These are phyloP conservation scores for Monoplex corrugatus DNA, from an alignment of 2,888 invertebrate genomes.

Conservation along the genomic window DNA sequence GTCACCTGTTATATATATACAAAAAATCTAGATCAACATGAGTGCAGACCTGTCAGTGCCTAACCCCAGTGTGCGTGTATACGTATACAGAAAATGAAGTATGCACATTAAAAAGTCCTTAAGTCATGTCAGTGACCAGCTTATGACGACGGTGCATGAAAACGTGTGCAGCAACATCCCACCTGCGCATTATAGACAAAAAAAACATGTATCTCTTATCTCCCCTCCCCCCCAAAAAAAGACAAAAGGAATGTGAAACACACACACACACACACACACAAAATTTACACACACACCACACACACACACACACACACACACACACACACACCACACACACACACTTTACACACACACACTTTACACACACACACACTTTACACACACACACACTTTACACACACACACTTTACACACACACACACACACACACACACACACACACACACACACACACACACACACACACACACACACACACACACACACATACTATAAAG, in stretches of 20 bases:
- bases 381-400: constrained; percentile 63
- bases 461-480: neutral
- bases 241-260: neutral
- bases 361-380: neutral
- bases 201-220: too few species aligned
- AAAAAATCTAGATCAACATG: neutral
- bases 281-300: neutral
- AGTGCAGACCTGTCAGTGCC: too few species aligned
- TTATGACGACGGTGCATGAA: too few species aligned
- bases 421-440: constrained; percentile 18
- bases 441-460: constrained; percentile 30
- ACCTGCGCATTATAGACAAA: too few species aligned
- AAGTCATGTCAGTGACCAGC: too few species aligned
- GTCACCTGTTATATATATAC: constrained; percentile 60
- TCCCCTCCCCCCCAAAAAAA: neutral
- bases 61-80: neutral
- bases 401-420: constrained; percentile 59
- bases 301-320: constrained; percentile 6
- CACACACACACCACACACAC: constrained; percentile 32
- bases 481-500: neutral
- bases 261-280: constrained; percentile 5
- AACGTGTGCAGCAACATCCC: too few species aligned
- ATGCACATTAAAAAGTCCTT: too few species aligned
- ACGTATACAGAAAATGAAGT: too few species aligned
- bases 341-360: neutral